Percentiles rank a stretch among this genome's conserved stretches.
phyloP scores from a whole-genome alignment of 2,797 vertebrate species.

The Eulemur rubriventer region DNA sequence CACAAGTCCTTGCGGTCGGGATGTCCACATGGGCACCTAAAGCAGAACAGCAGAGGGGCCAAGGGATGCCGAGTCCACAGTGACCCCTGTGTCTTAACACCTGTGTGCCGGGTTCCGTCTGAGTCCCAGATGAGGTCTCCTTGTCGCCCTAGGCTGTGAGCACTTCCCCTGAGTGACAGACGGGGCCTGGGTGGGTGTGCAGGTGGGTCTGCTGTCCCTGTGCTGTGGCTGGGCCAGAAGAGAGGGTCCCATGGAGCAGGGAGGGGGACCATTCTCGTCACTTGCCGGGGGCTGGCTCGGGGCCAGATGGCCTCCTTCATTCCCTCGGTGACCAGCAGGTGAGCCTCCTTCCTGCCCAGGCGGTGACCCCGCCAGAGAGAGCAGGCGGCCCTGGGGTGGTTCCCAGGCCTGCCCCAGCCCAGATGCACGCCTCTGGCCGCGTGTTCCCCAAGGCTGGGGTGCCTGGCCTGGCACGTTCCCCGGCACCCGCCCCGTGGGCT shows the following conservation, averaged over 20 bases:
- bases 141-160: not conserved
- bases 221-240: not conserved
- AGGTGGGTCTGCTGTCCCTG: not conserved
- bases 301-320: not conserved
- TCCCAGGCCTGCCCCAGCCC: not conserved
- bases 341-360: not conserved
- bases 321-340: not conserved
- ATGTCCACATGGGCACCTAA: not conserved
- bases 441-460: accelerated
- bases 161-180: not conserved
- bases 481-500: not conserved
- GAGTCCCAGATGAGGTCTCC: not conserved
- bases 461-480: not conserved
- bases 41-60: not conserved
- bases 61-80: accelerated
- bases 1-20: not conserved
- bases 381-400: not conserved
- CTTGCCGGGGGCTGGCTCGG: not conserved
- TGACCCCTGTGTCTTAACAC: accelerated
- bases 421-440: accelerated
- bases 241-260: not conserved
- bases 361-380: not conserved
- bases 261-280: not conserved
- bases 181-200: not conserved
- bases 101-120: accelerated